Evolutionary conservation across 2,113 vertebrate species (phyloP).

Genomic region (Emberiza fucata): DNA sequence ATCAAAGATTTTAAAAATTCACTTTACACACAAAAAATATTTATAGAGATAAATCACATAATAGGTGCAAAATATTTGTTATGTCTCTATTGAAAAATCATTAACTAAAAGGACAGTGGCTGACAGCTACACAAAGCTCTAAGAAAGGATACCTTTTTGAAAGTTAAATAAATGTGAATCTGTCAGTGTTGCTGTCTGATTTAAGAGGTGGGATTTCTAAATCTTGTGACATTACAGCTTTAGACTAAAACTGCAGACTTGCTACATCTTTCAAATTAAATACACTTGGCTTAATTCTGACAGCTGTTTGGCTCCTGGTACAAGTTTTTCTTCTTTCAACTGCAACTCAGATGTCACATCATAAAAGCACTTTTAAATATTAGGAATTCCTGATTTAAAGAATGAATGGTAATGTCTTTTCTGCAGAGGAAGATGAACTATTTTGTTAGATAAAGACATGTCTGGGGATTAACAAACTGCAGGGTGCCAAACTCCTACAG

Average conservation of each 20-base stretch:
- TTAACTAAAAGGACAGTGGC: neutral
- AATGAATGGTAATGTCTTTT: neutral
- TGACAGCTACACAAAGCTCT: neutral
- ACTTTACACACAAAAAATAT: constrained; percentile 37
- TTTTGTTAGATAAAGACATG: neutral
- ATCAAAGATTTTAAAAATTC: constrained; percentile 7
- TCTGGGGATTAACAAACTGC: neutral
- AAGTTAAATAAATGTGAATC: neutral
- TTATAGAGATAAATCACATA: constrained; percentile 4
- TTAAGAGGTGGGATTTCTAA: neutral
- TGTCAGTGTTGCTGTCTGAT: neutral
- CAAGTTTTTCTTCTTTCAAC: neutral
- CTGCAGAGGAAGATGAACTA: neutral
- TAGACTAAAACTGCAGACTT: neutral
- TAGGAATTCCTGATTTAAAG: neutral
- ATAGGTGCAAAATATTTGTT: neutral
- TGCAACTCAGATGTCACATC: neutral
- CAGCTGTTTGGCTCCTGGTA: neutral
- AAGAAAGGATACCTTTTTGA: neutral
- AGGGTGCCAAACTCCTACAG: neutral
- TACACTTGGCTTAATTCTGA: neutral
- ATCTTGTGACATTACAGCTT: neutral
- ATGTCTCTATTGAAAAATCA: neutral
- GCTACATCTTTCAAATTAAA: neutral
- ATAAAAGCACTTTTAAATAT: neutral